Evolutionary conservation across 2,113 vertebrate species (phyloP).

Genomic region (Nicator chloris): DNA sequence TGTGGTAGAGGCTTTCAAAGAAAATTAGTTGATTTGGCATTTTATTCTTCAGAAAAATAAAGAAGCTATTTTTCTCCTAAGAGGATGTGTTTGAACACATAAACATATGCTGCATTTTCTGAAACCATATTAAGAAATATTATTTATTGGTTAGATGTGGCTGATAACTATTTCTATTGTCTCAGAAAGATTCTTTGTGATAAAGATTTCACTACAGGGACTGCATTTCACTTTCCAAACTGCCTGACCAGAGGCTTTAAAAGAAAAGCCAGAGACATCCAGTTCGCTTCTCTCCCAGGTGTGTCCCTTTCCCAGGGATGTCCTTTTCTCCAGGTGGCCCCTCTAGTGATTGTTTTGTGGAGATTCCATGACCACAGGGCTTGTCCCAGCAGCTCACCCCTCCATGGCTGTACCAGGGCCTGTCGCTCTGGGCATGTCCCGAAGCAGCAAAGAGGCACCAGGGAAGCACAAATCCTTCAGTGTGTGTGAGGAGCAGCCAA

Average conservation of each 20-base stretch:
- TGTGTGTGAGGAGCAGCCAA: neutral
- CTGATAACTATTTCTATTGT: neutral
- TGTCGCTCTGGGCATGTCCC: neutral
- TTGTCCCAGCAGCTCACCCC: neutral
- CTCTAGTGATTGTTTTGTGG: neutral
- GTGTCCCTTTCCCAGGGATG: neutral
- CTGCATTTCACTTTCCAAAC: neutral
- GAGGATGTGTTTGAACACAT: constrained; percentile 23
- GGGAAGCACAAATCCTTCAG: rapidly evolving
- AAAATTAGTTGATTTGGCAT: constrained; percentile 57
- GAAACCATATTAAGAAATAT: neutral
- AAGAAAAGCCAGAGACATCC: neutral
- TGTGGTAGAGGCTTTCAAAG: constrained; percentile 51
- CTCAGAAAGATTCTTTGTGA: neutral
- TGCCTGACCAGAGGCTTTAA: neutral
- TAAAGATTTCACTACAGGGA: neutral
- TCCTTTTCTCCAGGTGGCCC: neutral
- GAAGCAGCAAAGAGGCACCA: rapidly evolving
- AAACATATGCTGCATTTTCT: neutral
- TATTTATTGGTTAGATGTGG: neutral
- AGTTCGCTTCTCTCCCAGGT: neutral
- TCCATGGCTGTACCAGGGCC: rapidly evolving
- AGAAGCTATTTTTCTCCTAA: constrained; percentile 23
- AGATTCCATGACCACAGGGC: neutral
- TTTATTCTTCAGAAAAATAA: constrained; percentile 63